A percentile compares a stretch with the other conserved stretches of the same genome.
phyloP scores from a whole-genome alignment of 2,113 vertebrate genomes.

The Alosa alosa region DNA sequence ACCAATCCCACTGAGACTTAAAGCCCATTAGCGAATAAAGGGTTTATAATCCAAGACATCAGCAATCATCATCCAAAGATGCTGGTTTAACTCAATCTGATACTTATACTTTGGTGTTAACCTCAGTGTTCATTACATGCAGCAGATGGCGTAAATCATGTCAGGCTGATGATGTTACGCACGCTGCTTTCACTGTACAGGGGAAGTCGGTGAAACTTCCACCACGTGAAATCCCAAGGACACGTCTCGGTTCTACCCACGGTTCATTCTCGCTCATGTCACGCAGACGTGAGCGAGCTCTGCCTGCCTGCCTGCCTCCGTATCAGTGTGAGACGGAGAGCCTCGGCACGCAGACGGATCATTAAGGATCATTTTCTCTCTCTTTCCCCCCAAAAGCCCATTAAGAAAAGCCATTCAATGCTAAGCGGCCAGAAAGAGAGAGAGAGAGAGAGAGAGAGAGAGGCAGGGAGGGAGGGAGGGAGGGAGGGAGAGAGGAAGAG shows the following conservation, averaged over 20 bases:
- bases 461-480: background rate
- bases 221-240: background rate
- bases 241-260: background rate
- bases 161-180: too few species aligned
- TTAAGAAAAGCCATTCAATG: conserved; percentile 9
- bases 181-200: too few species aligned
- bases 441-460: background rate
- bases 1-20: too few species aligned
- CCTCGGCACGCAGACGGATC: background rate
- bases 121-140: background rate
- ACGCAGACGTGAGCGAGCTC: background rate
- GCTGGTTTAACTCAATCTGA: background rate
- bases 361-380: conserved; percentile 8
- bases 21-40: background rate
- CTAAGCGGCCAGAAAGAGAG: background rate
- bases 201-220: background rate
- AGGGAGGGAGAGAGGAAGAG: too few species aligned
- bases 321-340: background rate
- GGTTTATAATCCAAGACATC: background rate
- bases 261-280: background rate
- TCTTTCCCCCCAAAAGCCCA: background rate
- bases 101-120: background rate
- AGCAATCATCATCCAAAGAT: background rate
- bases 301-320: background rate
- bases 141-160: too few species aligned